These are phyloP conservation scores for Stercorarius parasiticus DNA, from an alignment of 2,113 vertebrate genomes.

Conservation along the genomic window DNA sequence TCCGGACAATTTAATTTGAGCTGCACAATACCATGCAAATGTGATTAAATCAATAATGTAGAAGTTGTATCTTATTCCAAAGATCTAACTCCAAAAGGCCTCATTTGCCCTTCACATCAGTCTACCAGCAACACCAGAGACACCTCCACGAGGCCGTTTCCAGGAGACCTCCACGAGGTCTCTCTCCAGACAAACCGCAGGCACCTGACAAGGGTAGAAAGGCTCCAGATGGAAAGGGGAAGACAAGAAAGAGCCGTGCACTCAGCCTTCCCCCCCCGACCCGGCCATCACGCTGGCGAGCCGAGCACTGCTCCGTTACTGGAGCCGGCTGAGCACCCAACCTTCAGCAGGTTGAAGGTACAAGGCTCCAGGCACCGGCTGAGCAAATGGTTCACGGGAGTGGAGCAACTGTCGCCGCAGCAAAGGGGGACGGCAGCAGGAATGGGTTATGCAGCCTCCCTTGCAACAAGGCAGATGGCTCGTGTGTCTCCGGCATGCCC, in stretches of 20 bases:
- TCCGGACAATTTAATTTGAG: background rate
- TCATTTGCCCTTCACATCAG: background rate
- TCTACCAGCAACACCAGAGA: background rate
- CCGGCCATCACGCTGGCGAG: accelerated
- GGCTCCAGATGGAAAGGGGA: background rate
- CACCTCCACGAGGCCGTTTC: background rate
- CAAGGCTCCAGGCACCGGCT: background rate
- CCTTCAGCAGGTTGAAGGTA: background rate
- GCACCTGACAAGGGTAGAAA: background rate
- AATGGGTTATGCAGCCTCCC: accelerated
- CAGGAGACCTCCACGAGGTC: accelerated
- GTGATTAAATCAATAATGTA: background rate
- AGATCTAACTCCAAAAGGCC: background rate
- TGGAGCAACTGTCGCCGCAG: accelerated
- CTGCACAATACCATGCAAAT: background rate
- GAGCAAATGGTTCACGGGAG: background rate
- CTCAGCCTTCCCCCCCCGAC: background rate
- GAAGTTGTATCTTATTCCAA: background rate
- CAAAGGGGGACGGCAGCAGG: accelerated
- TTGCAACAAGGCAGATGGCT: background rate
- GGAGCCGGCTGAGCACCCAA: accelerated
- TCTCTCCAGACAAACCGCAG: background rate
- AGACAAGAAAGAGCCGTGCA: background rate
- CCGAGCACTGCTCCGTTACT: background rate
- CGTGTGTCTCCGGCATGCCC: accelerated